phyloP scores from a whole-genome alignment of 2,888 invertebrate genomes.

The Microctonus aethiopoides region DNA sequence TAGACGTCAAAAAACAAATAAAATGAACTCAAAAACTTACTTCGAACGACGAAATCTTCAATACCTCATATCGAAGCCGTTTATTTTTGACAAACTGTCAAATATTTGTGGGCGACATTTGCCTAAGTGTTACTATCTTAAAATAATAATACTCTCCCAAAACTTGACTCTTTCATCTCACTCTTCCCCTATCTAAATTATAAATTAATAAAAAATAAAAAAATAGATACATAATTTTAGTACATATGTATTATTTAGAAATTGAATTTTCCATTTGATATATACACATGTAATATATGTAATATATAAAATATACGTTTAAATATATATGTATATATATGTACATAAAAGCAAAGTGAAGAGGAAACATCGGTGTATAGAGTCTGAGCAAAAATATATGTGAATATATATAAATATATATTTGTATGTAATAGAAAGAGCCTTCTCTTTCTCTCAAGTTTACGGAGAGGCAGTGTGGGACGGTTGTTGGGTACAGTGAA shows the following conservation, averaged over 20 bases:
- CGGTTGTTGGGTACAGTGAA: slow-evolving; percentile 57
- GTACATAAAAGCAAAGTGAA: slow-evolving; percentile 18
- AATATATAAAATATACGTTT: neutral
- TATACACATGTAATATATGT: neutral
- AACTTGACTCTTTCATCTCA: too few species aligned
- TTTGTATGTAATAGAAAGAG: slow-evolving; percentile 23
- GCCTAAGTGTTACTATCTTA: too few species aligned
- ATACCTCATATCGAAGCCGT: too few species aligned
- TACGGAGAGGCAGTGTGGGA: slow-evolving; percentile 42
- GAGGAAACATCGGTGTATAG: slow-evolving; percentile 30
- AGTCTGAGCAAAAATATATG: slow-evolving; percentile 39
- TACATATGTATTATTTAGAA: slow-evolving; percentile 22
- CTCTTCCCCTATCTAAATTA: neutral
- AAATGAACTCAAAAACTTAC: too few species aligned
- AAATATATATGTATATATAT: slow-evolving; percentile 14
- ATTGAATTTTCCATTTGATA: slow-evolving; percentile 26
- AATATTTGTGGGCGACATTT: too few species aligned
- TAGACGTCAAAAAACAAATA: too few species aligned
- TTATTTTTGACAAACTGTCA: too few species aligned
- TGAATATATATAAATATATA: too few species aligned
- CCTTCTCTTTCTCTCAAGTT: slow-evolving; percentile 27
- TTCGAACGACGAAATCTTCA: too few species aligned
- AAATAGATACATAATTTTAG: neutral
- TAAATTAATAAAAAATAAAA: neutral
- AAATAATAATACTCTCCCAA: too few species aligned